phyloP scores from a whole-genome alignment of 2,888 invertebrate genomes.

The Agonopterix subpropinquella region DNA sequence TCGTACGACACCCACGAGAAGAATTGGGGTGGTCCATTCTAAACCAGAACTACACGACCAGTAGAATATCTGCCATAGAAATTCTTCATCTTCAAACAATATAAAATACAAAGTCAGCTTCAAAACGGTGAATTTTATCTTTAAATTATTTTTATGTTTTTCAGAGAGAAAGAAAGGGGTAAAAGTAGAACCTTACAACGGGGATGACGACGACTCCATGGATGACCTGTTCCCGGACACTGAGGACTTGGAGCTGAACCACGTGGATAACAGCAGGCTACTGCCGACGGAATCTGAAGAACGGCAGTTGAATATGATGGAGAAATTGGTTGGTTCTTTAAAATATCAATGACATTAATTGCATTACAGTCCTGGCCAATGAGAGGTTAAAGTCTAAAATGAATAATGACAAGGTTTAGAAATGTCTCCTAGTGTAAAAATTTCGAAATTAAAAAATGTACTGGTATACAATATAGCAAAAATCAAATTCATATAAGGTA shows the following conservation, averaged over 20 bases:
- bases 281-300: slow-evolving; percentile 39
- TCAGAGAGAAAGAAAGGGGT: slow-evolving; percentile 41
- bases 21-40: no score
- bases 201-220: slow-evolving; percentile 31
- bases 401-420: no score
- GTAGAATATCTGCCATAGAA: neutral
- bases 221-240: slow-evolving; percentile 33
- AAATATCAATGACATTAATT: no score
- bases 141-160: slow-evolving; percentile 4
- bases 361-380: no score
- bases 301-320: slow-evolving; percentile 44
- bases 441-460: no score
- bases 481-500: no score
- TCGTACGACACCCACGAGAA: no score
- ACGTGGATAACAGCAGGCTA: slow-evolving; percentile 20
- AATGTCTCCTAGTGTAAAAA: no score
- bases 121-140: neutral
- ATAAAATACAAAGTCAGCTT: neutral
- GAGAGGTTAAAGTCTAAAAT: no score
- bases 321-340: slow-evolving; percentile 43
- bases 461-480: no score
- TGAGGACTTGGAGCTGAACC: slow-evolving; percentile 23
- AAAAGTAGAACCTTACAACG: slow-evolving; percentile 43
- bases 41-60: no score
- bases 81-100: neutral